Conservation (phyloP, 64 coral and sea anemone genomes). For the Pachyseris speciosa region DNA sequence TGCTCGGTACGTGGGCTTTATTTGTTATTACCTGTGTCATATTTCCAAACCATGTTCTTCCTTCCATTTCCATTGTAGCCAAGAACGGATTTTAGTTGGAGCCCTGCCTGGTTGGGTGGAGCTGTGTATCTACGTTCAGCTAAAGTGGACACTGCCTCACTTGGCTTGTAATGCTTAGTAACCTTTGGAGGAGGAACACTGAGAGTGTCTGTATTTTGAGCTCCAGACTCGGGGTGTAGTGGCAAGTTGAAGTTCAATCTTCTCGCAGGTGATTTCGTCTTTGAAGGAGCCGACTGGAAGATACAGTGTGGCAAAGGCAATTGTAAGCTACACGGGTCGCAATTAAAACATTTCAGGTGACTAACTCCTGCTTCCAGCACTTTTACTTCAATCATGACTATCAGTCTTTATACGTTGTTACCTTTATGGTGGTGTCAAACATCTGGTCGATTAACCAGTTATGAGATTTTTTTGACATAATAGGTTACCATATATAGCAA, state of each 20-base stretch:
- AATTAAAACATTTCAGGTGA: too few species aligned
- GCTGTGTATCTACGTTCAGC: conserved; percentile 91
- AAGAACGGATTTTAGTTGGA: conserved; percentile 86
- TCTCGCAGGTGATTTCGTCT: conserved; percentile 19
- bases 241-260: conserved; percentile 29
- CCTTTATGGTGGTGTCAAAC: too few species aligned
- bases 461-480: too few species aligned
- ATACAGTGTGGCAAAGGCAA: not conserved
- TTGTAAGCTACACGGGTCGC: too few species aligned
- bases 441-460: too few species aligned
- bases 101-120: conserved; percentile 92
- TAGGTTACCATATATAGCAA: too few species aligned
- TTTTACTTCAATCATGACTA: too few species aligned
- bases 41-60: conserved; percentile 92
- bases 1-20: too few species aligned
- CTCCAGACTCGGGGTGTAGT: not conserved
- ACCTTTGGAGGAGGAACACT: conserved; percentile 58
- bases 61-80: conserved; percentile 94
- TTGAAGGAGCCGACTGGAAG: not conserved
- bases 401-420: too few species aligned
- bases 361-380: too few species aligned
- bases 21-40: conserved; percentile 78
- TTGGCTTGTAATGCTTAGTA: conserved; percentile 80
- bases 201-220: conserved; percentile 3
- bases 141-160: conserved; percentile 11